Percentiles rank a stretch among this genome's conserved stretches.
phyloP scores from a whole-genome alignment of 2,113 vertebrate species.

The Talpa occidentalis region DNA sequence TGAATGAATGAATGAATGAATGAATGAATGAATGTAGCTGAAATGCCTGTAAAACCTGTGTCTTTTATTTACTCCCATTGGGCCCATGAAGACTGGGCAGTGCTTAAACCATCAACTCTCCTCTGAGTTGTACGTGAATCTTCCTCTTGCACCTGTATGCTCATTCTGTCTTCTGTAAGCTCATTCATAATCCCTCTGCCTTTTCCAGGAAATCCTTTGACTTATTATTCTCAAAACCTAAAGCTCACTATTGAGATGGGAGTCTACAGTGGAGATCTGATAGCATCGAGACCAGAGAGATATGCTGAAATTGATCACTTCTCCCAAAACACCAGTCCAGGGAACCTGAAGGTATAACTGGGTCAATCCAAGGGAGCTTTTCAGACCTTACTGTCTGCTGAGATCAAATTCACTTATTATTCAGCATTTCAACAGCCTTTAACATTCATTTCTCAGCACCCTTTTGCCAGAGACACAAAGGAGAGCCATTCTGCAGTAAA shows the following conservation, averaged over 20 bases:
- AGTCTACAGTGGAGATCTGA: not conserved
- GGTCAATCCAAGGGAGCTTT: slow-evolving; percentile 64
- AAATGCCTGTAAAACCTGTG: not conserved
- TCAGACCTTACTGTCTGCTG: slow-evolving; percentile 34
- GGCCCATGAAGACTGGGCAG: not conserved
- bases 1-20: not conserved
- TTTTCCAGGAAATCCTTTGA: slow-evolving; percentile 44
- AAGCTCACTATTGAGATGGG: not conserved
- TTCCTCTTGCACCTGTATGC: not conserved
- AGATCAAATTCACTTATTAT: slow-evolving; percentile 79
- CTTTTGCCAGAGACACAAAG: slow-evolving; percentile 68
- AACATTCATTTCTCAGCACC: slow-evolving; percentile 63
- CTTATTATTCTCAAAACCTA: slow-evolving; percentile 44
- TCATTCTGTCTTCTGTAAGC: not conserved
- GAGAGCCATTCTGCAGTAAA: slow-evolving; percentile 59
- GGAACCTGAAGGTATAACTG: not conserved
- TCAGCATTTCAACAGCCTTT: slow-evolving; percentile 53
- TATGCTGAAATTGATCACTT: not conserved
- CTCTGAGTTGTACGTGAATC: slow-evolving; percentile 48
- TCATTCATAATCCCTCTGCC: not conserved
- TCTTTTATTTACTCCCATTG: slow-evolving; percentile 12
- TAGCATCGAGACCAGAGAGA: not conserved
- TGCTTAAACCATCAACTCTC: not conserved
- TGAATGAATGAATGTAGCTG: not conserved
- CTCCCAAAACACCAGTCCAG: slow-evolving; percentile 42